A percentile compares a stretch with the other conserved stretches of the same genome.
Conservation (phyloP, 2,888 invertebrate species). For the Drosophila imparisetae region DNA sequence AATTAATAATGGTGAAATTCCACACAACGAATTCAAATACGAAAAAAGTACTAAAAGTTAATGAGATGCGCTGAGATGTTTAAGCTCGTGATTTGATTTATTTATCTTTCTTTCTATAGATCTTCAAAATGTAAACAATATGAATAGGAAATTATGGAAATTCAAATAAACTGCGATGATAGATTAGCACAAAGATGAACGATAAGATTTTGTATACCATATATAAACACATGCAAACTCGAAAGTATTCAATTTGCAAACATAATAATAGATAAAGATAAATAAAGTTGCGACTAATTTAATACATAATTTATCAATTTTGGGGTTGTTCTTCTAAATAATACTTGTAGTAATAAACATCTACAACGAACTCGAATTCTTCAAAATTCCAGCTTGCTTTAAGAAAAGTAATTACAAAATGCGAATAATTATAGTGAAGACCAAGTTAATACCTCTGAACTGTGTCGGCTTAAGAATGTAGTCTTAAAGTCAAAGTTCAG, state of each 20-base stretch:
- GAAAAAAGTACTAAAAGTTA: constrained; percentile 4
- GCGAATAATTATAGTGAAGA: background rate
- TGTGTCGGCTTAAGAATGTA: background rate
- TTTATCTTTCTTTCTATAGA: constrained; percentile 7
- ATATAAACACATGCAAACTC: background rate
- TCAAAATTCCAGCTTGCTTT: fast-evolving
- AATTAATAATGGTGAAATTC: constrained; percentile 62
- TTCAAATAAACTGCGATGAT: background rate
- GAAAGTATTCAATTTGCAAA: background rate
- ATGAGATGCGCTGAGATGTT: constrained; percentile 5
- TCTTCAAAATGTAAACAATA: constrained; percentile 2
- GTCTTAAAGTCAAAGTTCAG: background rate
- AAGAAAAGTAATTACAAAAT: background rate
- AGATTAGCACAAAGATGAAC: background rate
- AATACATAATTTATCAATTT: background rate
- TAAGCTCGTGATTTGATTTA: constrained; percentile 13
- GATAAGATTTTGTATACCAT: background rate
- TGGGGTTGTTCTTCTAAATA: background rate
- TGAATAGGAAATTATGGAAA: background rate
- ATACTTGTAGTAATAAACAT: background rate
- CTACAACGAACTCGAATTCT: background rate
- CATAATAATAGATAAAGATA: background rate
- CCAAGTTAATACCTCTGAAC: background rate
- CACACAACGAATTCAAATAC: constrained; percentile 28
- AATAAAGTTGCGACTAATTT: background rate